Evolutionary conservation across 1,140 invertebrate species (phyloP).

Genomic region (Eupeodes corollae): DNA sequence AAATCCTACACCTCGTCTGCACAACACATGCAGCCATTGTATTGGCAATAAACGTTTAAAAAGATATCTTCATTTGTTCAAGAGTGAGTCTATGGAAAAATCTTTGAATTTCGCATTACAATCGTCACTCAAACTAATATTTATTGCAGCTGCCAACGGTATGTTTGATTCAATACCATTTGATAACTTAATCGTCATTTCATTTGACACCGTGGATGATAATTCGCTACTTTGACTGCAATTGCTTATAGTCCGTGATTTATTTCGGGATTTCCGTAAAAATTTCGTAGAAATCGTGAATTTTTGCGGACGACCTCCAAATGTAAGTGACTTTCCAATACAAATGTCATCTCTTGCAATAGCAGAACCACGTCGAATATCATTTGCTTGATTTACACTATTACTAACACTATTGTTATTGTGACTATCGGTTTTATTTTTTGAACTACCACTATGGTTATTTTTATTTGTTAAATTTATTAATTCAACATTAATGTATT

Average conservation of each 20-base stretch:
- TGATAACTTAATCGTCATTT: neutral
- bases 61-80: constrained; percentile 22
- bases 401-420: constrained; percentile 1
- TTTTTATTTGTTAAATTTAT: neutral
- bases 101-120: constrained; percentile 36
- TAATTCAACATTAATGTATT: neutral
- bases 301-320: constrained; percentile 13
- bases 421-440: neutral
- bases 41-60: too few species aligned
- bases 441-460: neutral
- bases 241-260: constrained; percentile 24
- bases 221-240: too few species aligned
- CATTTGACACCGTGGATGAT: neutral
- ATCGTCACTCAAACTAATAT: constrained; percentile 22
- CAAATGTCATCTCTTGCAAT: constrained; percentile 18
- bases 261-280: constrained; percentile 30
- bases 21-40: too few species aligned
- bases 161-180: neutral
- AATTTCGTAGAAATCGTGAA: constrained; percentile 36
- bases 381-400: neutral
- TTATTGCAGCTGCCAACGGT: constrained; percentile 4
- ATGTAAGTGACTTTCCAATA: constrained; percentile 10
- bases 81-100: constrained; percentile 35
- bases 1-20: too few species aligned
- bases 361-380: neutral